Conservation (phyloP, 2,888 invertebrate species). For the Branchipolynoe longqiensis region DNA sequence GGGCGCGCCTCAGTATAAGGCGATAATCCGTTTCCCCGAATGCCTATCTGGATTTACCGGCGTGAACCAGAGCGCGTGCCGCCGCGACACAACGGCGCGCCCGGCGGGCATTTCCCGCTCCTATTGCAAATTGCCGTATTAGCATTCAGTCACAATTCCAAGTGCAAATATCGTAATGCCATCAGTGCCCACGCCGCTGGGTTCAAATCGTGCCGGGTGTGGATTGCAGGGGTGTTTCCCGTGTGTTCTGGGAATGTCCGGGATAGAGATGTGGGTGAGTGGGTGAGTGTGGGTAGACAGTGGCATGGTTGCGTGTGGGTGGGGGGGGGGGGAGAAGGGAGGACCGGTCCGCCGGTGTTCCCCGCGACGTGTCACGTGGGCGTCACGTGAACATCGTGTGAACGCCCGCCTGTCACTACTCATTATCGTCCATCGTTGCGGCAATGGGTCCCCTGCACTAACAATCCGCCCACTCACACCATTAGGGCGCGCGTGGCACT, state of each 20-base stretch:
- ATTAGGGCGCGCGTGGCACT: no score
- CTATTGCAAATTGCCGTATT: slow-evolving; percentile 35
- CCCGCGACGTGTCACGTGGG: no score
- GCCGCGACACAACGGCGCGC: not conserved
- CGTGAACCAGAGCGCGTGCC: not conserved
- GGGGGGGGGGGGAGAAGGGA: not conserved
- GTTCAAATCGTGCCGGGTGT: not conserved
- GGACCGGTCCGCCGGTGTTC: no score
- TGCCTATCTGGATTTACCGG: not conserved
- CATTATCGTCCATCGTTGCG: no score
- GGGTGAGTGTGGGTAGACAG: no score
- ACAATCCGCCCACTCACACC: no score
- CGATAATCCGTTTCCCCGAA: slow-evolving; percentile 9
- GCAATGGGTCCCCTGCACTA: no score
- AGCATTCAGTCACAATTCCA: slow-evolving; percentile 22
- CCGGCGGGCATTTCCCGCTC: not conserved
- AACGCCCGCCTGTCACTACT: no score
- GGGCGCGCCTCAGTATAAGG: not conserved
- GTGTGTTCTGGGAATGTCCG: not conserved
- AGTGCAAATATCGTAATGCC: slow-evolving; percentile 25
- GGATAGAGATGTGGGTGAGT: no score
- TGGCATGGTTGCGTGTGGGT: no score
- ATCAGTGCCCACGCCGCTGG: not conserved
- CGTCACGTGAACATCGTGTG: no score
- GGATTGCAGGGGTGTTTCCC: not conserved